phyloP scores from a whole-genome alignment of 2,888 invertebrate species.

The Mesochorus sp. region DNA sequence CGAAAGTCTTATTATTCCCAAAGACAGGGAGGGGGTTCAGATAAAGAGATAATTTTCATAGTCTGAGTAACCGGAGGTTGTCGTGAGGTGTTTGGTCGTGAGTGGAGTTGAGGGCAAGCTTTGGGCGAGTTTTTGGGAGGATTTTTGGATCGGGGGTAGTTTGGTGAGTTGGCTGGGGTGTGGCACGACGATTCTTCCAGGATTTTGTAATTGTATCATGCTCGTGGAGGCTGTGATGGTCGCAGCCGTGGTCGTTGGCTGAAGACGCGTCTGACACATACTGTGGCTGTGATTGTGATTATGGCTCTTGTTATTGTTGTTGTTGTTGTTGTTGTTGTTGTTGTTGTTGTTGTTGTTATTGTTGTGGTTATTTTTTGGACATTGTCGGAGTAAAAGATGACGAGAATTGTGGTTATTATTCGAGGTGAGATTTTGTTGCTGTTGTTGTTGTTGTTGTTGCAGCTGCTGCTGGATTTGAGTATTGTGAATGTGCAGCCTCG shows the following conservation, averaged over 20 bases:
- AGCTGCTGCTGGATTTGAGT: constrained; percentile 80
- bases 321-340: constrained; percentile 74
- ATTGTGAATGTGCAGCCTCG: constrained; percentile 79
- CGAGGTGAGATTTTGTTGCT: constrained; percentile 70
- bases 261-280: constrained; percentile 62
- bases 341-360: constrained; percentile 79
- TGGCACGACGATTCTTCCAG: constrained; percentile 69
- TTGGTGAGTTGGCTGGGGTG: constrained; percentile 69
- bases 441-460: constrained; percentile 76
- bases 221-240: constrained; percentile 29
- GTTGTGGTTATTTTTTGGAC: constrained; percentile 70
- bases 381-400: constrained; percentile 66
- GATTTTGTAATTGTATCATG: constrained; percentile 65
- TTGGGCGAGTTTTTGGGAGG: constrained; percentile 74
- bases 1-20: not conserved
- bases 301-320: constrained; percentile 67
- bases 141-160: constrained; percentile 64
- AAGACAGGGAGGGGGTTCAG: constrained; percentile 74
- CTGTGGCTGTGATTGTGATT: constrained; percentile 68
- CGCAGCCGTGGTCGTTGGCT: constrained; percentile 30
- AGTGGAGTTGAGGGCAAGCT: constrained; percentile 80
- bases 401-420: constrained; percentile 68
- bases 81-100: constrained; percentile 77
- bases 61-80: constrained; percentile 84
- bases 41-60: constrained; percentile 88